Evolutionary conservation across 2,888 invertebrate species (phyloP), one percentile per base, ranked within the genome.

Genomic region (Diogma glabrata): DNA sequence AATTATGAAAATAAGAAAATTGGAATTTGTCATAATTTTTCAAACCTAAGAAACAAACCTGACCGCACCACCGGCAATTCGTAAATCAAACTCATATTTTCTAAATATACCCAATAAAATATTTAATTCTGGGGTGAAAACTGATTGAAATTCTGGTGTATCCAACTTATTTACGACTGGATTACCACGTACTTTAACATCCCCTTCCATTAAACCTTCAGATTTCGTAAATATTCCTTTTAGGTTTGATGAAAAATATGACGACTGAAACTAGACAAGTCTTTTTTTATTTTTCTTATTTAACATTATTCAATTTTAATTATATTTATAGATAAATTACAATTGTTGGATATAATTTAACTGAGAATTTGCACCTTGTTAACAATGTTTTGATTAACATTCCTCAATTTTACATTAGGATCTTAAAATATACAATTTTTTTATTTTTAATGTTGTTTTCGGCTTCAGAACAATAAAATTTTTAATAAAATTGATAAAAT

Each of bases 11-110:
- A 12, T 47, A 24, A 54, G 10, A 50, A 47, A 24, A 24, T 23
- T n/a, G n/a, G n/a, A n/a, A n/a, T n/a, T n/a, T n/a, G n/a, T n/a
- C n/a, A 46, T 48, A 28, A 48, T 48, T 38, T 49, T 24, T 5
- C 40, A 54, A n/a, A 45, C n/a, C 16, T 36, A 36, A 49, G 49
- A 28, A 10, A 50, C 46, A 24, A 78, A 80, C 73, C 89, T 79
- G 1, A 99, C 97, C 16, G 97, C 95, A 5, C 99, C 99, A 45
- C 99, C 99, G 36, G 96, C 97, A 53, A 99, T 82, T 58, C 97
- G 75, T 52, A 99, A 73, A 69, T 96, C 92, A 75, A 83, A 81
- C 50, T 83, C 75, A 63, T 90, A 76, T 62, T 84, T 83, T 52
- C 82, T 76, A 65, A 99, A 99, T 9, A 96, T 58, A 3, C 73